Conservation (phyloP, 2,797 vertebrate genomes). For the Premnoplex brunnescens region DNA sequence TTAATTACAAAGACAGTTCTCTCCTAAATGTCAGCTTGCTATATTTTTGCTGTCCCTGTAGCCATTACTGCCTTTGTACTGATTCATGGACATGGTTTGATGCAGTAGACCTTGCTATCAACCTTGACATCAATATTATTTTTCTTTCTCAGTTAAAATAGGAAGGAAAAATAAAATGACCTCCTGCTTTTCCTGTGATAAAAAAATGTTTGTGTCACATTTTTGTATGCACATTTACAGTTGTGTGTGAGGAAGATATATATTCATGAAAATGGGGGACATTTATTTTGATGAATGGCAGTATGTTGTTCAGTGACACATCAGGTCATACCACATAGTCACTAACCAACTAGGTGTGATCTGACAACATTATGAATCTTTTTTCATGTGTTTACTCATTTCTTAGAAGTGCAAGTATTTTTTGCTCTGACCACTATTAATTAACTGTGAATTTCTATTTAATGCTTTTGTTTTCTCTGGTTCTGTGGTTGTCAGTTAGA, state of each 20-base stretch:
- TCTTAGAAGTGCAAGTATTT: conserved; percentile 38
- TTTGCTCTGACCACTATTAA: neutral
- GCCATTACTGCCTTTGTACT: conserved; percentile 21
- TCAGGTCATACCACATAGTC: conserved; percentile 22
- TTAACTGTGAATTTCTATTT: conserved; percentile 2
- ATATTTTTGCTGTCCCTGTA: conserved; percentile 49
- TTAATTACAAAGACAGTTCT: conserved; percentile 50
- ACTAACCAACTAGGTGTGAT: conserved; percentile 62
- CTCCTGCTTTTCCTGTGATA: neutral
- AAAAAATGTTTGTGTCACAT: neutral
- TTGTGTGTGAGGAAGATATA: neutral
- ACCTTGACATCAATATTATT: conserved; percentile 22
- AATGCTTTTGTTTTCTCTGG: neutral
- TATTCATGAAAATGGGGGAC: neutral
- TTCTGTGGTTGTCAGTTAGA: neutral
- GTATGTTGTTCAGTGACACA: conserved; percentile 57
- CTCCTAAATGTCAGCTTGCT: conserved; percentile 64
- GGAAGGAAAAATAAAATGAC: neutral
- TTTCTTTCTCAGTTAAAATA: neutral
- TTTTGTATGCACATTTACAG: neutral
- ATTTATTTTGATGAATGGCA: conserved; percentile 49
- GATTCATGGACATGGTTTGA: neutral
- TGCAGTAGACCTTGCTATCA: conserved; percentile 17
- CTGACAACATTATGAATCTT: conserved; percentile 24
- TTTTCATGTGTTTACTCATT: neutral